Evolutionary conservation across 2,113 vertebrate species (phyloP), one percentile per base, ranked within the genome.

Genomic region (Chloroceryle aenea): DNA sequence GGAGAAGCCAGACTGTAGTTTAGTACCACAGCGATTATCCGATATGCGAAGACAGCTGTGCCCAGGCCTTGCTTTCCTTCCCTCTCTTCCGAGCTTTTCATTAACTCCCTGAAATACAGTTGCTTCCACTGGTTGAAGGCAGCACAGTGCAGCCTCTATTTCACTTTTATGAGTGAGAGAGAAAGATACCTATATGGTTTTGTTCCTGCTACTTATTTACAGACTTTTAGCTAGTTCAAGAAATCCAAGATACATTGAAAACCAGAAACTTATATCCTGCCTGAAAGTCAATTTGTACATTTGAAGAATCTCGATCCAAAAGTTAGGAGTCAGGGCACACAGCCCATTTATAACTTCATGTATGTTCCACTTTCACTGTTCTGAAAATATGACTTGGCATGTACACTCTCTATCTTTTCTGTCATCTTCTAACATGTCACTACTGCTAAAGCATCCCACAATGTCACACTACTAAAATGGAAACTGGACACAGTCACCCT

Each of bases 371-470:
- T 56, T 91, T 95, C 76, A 63, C 58, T 50, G 61, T 68, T 95
- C 79, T 96, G 71, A 92, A 97, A 96, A 73, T 29, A 64, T 85
- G 43, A 56, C 61, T 53, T 69, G 73, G 14, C 29, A 89, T 45
- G 63, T 79, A 85, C 43, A 53, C 71, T 36, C 14, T 89, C 78
- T 79, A 91, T 72, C 56, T 86, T 89, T 91, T 96, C 73, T 95
- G 61, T 64, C 58, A 68, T n/a, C 89, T 87, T 88, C 72, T 95
- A 93, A 94, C 12, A 8, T 75, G 68, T 68, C 94, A 94, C 76
- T 55, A 47, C 78, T 87, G 80, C 59, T 91, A 94, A 92, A 97
- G 29, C 9, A 30, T 55, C 53, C 30, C 16, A 18, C 29, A 19
- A 30, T 32, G 53, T 30, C 29, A 19, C 76, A 50, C 78, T 88